These are phyloP conservation scores for Drosophila silvestris DNA, from an alignment of 2,888 invertebrate genomes.

Conservation along the genomic window DNA sequence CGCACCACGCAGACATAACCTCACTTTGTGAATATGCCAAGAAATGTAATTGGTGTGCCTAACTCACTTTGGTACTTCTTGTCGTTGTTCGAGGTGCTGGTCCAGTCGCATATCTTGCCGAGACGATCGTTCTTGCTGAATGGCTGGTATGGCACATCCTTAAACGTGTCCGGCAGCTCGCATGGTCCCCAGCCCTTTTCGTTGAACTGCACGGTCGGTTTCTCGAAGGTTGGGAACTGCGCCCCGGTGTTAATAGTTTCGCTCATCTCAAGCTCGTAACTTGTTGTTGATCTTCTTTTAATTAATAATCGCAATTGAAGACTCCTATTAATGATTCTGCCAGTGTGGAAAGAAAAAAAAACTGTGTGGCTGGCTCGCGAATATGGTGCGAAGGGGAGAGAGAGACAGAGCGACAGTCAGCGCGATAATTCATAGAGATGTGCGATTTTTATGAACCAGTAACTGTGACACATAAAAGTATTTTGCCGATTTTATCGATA, in stretches of 20 bases:
- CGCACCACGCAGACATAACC: conserved; percentile 67
- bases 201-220: conserved; percentile 84
- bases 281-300: conserved; percentile 7
- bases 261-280: conserved; percentile 67
- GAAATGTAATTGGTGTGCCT: background rate
- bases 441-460: background rate
- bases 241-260: conserved; percentile 81
- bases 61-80: conserved; percentile 92
- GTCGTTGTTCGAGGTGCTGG: conserved; percentile 96
- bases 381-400: conserved; percentile 51
- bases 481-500: conserved; percentile 4
- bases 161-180: conserved; percentile 91
- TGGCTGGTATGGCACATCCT: conserved; percentile 95
- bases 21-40: conserved; percentile 55
- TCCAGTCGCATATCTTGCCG: conserved; percentile 99
- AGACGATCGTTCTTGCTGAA: conserved; percentile 99
- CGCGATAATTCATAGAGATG: conserved; percentile 54
- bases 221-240: conserved; percentile 81
- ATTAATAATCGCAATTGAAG: conserved; percentile 22
- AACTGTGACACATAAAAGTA: conserved; percentile 1
- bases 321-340: conserved; percentile 18
- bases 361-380: conserved; percentile 44
- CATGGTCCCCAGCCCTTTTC: conserved; percentile 98
- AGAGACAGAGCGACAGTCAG: conserved; percentile 34
- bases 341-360: conserved; percentile 34